Base-by-base conservation (phyloP, 2,113 vertebrate species). In the Sylvia atricapilla region DNA sequence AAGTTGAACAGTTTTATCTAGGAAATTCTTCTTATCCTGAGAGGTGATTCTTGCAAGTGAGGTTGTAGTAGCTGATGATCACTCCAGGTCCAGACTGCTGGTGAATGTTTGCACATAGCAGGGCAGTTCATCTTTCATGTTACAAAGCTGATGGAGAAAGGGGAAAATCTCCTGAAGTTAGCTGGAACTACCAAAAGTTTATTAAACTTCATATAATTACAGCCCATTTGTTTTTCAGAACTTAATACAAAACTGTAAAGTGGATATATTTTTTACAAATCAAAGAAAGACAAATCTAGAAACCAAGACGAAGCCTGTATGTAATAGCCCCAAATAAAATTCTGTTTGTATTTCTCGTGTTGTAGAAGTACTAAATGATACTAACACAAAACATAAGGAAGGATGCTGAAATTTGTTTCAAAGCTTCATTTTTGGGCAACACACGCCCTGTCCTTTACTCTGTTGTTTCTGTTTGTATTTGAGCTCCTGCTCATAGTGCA, bases 391-490 rank as follows among this genome's bases (percentile, higher is more conserved):
- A 53, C 0, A 0, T 55, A 8, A 0, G 3, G 58, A 60, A 81
- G 25, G 62, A 63, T 60, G 35, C 27, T 55, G 44, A 77, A 64
- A 31, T 2, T 2, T 3, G 0, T 49, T 87, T 35, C 44, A 30
- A 22, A 73, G 17, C 66, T 70, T 59, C 6, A 23, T 22, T 55
- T 89, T 43, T 47, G 17, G 56, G 31, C 58, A 43, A 2, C 30
- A 49, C 8, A 5, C 0, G 0, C 18, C 20, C 35, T 56, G 16
- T 47, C 25, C 49, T 14, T 82, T 66, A 14, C 41, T 33, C 25
- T 33, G 15, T 55, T 77, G 24, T 35, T 25, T 1, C 0, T 39
- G 10, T 46, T 94, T 0, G 0, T 50, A 4, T 55, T 44, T 7
- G 13, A 76, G 55, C 21, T 80, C 59, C 35, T 73, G 17, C 31